These are phyloP conservation scores for Canis aureus DNA, from an alignment of 2,113 vertebrate species.

Conservation along the genomic window DNA sequence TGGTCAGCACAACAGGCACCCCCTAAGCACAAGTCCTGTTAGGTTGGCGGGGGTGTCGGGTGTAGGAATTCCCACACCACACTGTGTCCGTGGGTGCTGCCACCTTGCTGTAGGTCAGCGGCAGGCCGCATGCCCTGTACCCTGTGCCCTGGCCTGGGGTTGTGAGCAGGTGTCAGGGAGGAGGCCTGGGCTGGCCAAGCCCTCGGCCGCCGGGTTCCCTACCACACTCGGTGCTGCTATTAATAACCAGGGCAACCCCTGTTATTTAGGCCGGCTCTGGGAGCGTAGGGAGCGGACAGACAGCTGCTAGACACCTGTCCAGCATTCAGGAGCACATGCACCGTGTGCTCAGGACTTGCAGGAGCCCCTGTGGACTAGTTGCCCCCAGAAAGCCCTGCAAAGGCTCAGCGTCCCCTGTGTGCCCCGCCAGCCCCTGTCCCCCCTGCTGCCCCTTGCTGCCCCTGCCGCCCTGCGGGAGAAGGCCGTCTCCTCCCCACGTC, in stretches of 20 bases:
- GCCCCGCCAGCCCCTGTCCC: background rate
- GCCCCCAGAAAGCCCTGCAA: background rate
- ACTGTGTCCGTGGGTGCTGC: fast-evolving
- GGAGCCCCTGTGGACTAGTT: background rate
- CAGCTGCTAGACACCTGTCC: no score
- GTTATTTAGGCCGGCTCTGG: no score
- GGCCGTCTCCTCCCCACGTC: background rate
- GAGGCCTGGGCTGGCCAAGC: fast-evolving
- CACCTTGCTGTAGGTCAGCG: background rate
- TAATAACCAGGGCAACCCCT: background rate
- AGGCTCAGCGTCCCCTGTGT: background rate
- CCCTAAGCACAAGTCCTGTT: no score
- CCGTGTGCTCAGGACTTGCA: background rate
- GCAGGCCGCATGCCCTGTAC: fast-evolving
- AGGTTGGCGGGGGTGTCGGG: background rate
- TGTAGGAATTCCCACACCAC: background rate
- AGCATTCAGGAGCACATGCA: no score
- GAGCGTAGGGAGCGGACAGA: no score
- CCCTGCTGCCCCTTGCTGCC: fast-evolving
- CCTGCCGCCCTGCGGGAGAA: no score
- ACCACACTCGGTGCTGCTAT: constrained; percentile 54
- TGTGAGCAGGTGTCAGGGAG: background rate
- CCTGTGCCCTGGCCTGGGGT: background rate
- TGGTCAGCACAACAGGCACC: fast-evolving
- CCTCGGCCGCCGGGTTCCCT: background rate